These are phyloP conservation scores for Pachyuromys duprasi DNA, from an alignment of 2,797 vertebrate species.

Conservation along the genomic window DNA sequence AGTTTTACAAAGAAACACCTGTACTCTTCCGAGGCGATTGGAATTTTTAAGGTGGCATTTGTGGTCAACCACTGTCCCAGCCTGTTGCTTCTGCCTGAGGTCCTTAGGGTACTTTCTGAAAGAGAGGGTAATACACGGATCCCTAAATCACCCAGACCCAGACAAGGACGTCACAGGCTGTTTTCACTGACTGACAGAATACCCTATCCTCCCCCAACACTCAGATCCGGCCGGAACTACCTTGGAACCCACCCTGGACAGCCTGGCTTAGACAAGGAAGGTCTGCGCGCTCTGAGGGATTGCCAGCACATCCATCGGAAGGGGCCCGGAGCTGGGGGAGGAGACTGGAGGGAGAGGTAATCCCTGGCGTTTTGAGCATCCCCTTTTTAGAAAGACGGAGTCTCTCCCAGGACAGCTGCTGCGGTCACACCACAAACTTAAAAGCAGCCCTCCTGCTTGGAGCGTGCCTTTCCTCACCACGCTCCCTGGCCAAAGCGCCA, in stretches of 20 bases:
- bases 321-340: conserved; percentile 59
- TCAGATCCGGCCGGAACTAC: not conserved
- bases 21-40: not conserved
- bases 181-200: not conserved
- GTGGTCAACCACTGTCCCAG: not conserved
- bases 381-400: conserved; percentile 78
- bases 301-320: not conserved
- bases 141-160: not conserved
- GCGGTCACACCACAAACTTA: conserved; percentile 83
- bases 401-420: conserved; percentile 82
- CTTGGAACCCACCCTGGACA: conserved; percentile 25
- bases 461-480: conserved; percentile 73
- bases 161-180: not conserved
- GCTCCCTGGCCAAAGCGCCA: conserved; percentile 32
- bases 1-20: not conserved
- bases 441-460: conserved; percentile 74
- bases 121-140: not conserved
- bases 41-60: not conserved
- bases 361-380: conserved; percentile 75
- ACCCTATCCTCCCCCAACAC: not conserved
- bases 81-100: not conserved
- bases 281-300: not conserved
- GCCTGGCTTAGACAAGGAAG: not conserved
- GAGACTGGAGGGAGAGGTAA: conserved; percentile 82
- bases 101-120: not conserved